Base-by-base conservation (phyloP, 2,113 vertebrate species). In the Vulpes ferrilata region DNA sequence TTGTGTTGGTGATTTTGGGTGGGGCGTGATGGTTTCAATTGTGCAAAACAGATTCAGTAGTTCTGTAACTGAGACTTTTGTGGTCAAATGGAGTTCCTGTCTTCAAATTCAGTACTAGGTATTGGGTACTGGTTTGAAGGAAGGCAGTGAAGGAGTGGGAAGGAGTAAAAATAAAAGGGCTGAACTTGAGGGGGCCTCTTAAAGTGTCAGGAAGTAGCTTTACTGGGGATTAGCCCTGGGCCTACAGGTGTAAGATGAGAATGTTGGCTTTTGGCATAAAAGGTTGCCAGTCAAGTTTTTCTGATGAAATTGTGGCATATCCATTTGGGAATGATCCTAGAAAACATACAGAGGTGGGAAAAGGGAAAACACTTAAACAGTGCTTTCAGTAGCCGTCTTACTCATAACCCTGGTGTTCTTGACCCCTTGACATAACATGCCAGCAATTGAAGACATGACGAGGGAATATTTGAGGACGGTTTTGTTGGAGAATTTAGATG, bases 1-100 rank as follows among this genome's bases (percentile, higher is more conserved):
- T 97, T 96, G 98, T 98, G 97, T 97, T 98, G 98, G 90, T 98
- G 98, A 97, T 98, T 98, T 98, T 97, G 97, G 97, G 95, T 96
- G 98, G 95, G 97, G 97, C 85, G 62, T 69, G 81, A 65, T 98
- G 94, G 88, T 69, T 85, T 96, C 55, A 62, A 2, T 84, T 98
- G 5, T 96, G 35, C 55, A 73, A 96, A 97, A 81, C 76, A 96
- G n/a, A 97, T 57, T 92, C 4, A 78, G 13, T 96, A 96, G 59
- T 76, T 92, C 51, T 84, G 5, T 65, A 90, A 80, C 92, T 83
- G 57, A 88, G 60, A 67, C 65, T 64, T 93, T 89, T 69, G 15
- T 85, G 88, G 88, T 92, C 43, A 90, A 81, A 83, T 95, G 86
- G 82, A 96, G 2, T 96, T 93, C 55, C 71, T 95, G 2, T 92